Evolutionary conservation across 2,888 invertebrate species (phyloP).

Genomic region (Invenusta paracnida): DNA sequence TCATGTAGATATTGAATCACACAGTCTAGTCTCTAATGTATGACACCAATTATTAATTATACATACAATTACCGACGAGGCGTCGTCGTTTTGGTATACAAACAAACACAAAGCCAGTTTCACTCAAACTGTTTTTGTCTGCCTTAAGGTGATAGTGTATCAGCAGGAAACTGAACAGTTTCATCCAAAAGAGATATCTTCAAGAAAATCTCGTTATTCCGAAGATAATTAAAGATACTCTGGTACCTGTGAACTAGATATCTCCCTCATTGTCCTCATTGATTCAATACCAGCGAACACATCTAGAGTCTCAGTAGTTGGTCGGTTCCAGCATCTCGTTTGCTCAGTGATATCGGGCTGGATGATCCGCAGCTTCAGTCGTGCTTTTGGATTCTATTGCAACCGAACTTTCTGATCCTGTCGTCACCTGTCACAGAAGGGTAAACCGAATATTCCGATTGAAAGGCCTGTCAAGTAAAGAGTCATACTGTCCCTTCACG

Average conservation of each 20-base stretch:
- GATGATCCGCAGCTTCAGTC: background rate
- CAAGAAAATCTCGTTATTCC: background rate
- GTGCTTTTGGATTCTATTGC: too few species aligned
- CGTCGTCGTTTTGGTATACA: too few species aligned
- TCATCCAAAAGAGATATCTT: background rate
- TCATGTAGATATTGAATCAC: too few species aligned
- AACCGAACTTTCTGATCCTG: too few species aligned
- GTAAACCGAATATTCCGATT: background rate
- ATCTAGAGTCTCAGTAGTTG: background rate
- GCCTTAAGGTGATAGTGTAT: too few species aligned
- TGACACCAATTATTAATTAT: too few species aligned
- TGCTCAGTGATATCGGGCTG: background rate
- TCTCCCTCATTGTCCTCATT: background rate
- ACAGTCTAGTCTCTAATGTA: too few species aligned
- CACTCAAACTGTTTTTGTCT: too few species aligned
- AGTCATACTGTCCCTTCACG: background rate
- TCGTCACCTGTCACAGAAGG: background rate
- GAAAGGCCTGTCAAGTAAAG: background rate
- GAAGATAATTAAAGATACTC: background rate
- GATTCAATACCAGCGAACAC: background rate
- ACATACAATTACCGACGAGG: too few species aligned
- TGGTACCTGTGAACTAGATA: background rate
- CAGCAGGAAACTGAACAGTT: background rate
- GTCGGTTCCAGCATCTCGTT: background rate
- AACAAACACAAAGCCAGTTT: too few species aligned